phyloP scores from a whole-genome alignment of 2,797 vertebrate species.

The Crocodylus rhombifer region DNA sequence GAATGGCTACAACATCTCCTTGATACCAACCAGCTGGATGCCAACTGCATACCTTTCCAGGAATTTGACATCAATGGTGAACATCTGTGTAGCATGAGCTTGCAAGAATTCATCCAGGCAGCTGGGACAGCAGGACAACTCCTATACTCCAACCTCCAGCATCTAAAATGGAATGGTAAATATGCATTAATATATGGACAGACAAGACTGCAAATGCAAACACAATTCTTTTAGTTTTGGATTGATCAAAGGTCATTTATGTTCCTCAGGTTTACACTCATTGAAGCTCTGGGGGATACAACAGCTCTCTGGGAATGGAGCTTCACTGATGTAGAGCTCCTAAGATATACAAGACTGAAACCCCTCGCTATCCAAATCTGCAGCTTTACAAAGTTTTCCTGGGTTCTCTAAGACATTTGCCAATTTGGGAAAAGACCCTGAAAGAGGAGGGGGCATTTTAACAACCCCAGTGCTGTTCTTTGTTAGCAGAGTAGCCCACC shows the following conservation, averaged over 20 bases:
- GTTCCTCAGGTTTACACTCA: neutral
- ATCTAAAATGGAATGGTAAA: constrained; percentile 93
- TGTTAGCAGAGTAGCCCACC: neutral
- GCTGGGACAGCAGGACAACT: constrained; percentile 91
- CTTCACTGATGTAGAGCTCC: neutral
- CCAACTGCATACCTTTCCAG: constrained; percentile 92
- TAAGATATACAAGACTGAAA: neutral
- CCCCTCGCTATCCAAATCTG: neutral
- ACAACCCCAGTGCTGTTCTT: neutral
- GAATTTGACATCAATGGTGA: constrained; percentile 95
- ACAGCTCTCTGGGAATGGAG: neutral
- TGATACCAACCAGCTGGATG: constrained; percentile 96
- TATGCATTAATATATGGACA: neutral
- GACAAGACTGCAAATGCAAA: neutral
- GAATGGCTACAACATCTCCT: constrained; percentile 98
- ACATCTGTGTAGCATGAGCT: constrained; percentile 92
- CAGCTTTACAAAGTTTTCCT: neutral
- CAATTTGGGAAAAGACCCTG: neutral
- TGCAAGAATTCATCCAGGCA: constrained; percentile 92
- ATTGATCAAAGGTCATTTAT: neutral
- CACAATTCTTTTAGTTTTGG: neutral
- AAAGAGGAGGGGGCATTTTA: neutral
- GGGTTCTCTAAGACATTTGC: neutral
- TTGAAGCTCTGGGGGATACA: neutral
- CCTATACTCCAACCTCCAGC: constrained; percentile 92